Evolutionary conservation across 2,888 invertebrate genomes (phyloP).

Genomic region (Tenthredo notha): DNA sequence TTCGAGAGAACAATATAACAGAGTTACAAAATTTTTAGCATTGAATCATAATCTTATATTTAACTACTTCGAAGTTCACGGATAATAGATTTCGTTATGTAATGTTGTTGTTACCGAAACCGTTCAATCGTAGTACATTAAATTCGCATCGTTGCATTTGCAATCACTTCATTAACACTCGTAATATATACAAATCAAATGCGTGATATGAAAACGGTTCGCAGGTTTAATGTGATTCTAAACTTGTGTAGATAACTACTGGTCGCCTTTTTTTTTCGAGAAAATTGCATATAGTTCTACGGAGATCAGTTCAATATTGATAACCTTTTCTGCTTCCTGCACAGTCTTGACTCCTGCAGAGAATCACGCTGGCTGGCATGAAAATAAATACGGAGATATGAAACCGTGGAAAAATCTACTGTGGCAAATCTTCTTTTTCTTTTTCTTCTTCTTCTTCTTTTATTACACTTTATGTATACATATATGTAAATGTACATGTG

Average conservation of each 20-base stretch:
- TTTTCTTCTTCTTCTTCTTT: neutral
- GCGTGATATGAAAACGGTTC: neutral
- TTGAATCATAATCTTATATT: neutral
- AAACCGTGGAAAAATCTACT: neutral
- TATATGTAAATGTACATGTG: neutral
- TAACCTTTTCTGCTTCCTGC: neutral
- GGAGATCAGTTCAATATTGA: neutral
- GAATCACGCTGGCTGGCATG: neutral
- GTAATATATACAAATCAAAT: neutral
- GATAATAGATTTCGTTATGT: neutral
- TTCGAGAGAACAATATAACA: neutral
- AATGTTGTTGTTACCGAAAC: neutral
- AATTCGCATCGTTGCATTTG: neutral
- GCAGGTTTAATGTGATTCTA: neutral
- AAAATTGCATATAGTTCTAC: neutral
- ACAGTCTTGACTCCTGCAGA: neutral
- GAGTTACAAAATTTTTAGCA: neutral
- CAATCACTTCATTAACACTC: constrained; percentile 24
- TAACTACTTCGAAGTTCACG: neutral
- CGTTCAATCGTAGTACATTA: constrained; percentile 19
- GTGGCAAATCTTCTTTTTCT: neutral
- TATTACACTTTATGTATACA: neutral
- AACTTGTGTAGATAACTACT: neutral
- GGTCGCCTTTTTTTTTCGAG: neutral
- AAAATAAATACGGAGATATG: neutral